These are phyloP conservation scores for Melanchra persicariae DNA, from an alignment of 2,888 invertebrate genomes.

Conservation along the genomic window DNA sequence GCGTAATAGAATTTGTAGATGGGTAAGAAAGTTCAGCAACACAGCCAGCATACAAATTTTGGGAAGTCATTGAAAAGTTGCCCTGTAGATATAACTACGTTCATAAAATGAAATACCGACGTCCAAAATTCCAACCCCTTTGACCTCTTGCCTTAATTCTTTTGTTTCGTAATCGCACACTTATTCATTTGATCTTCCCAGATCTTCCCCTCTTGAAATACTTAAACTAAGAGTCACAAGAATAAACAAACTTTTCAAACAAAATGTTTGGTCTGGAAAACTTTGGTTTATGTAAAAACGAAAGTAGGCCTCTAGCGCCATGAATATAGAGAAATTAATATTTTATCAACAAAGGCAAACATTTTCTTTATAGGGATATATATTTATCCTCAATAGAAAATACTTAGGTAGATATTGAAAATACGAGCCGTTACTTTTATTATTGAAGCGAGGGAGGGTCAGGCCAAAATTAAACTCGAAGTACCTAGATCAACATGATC, in stretches of 20 bases:
- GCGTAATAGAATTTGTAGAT: slow-evolving; percentile 7
- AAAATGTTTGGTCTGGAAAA: slow-evolving; percentile 68
- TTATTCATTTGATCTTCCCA: slow-evolving; percentile 71
- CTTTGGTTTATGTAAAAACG: slow-evolving; percentile 48
- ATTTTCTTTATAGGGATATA: slow-evolving; percentile 27
- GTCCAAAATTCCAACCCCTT: slow-evolving; percentile 57
- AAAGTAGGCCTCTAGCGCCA: slow-evolving; percentile 13
- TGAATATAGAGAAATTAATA: slow-evolving; percentile 41
- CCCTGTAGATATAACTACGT: slow-evolving; percentile 18
- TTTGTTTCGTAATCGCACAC: slow-evolving; percentile 71
- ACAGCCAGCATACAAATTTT: slow-evolving; percentile 30
- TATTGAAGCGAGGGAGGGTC: slow-evolving; percentile 11
- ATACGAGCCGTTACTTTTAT: slow-evolving; percentile 38
- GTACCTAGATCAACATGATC: slow-evolving; percentile 30
- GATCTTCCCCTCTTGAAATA: slow-evolving; percentile 58
- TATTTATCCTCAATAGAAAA: slow-evolving; percentile 25
- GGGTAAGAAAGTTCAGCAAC: slow-evolving; percentile 14
- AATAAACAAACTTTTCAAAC: slow-evolving; percentile 72
- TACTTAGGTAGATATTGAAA: slow-evolving; percentile 46
- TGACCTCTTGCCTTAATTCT: slow-evolving; percentile 70
- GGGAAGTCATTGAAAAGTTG: slow-evolving; percentile 44
- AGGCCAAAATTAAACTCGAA: slow-evolving; percentile 24
- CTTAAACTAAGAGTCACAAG: slow-evolving; percentile 65
- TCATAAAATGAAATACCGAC: slow-evolving; percentile 41
- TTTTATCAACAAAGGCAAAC: slow-evolving; percentile 49